These are phyloP conservation scores for Macaria notata DNA, from an alignment of 2,888 invertebrate genomes.

Conservation along the genomic window DNA sequence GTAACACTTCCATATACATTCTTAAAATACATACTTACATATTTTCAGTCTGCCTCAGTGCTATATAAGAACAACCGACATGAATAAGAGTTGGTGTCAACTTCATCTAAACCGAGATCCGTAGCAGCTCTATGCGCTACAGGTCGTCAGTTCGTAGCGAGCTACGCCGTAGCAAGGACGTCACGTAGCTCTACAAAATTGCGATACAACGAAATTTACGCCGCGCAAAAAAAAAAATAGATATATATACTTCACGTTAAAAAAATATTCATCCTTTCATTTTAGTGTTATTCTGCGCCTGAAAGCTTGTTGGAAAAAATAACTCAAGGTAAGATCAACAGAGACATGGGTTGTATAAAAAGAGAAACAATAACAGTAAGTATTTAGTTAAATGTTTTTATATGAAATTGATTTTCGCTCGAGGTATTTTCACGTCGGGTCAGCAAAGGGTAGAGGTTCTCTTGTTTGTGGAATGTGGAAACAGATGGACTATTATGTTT, in stretches of 20 bases:
- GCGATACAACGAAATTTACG: constrained; percentile 2
- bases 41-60: too few species aligned
- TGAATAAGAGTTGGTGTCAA: too few species aligned
- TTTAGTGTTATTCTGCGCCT: constrained; percentile 3
- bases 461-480: too few species aligned
- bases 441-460: too few species aligned
- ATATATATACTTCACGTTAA: constrained; percentile 1
- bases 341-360: not conserved
- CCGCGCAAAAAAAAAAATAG: not conserved
- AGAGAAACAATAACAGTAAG: too few species aligned
- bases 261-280: not conserved
- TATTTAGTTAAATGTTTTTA: constrained; percentile 7
- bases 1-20: too few species aligned
- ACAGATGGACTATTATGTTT: too few species aligned
- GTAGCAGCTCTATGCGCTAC: constrained; percentile 45
- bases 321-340: constrained; percentile 16
- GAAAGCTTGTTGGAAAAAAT: not conserved
- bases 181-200: constrained; percentile 7
- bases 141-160: constrained; percentile 57
- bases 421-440: not conserved
- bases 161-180: constrained; percentile 57
- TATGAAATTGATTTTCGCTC: constrained; percentile 12
- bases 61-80: too few species aligned
- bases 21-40: too few species aligned
- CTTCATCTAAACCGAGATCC: not conserved